Base-by-base conservation (phyloP, 2,888 invertebrate species). In the Sisyra nigra region DNA sequence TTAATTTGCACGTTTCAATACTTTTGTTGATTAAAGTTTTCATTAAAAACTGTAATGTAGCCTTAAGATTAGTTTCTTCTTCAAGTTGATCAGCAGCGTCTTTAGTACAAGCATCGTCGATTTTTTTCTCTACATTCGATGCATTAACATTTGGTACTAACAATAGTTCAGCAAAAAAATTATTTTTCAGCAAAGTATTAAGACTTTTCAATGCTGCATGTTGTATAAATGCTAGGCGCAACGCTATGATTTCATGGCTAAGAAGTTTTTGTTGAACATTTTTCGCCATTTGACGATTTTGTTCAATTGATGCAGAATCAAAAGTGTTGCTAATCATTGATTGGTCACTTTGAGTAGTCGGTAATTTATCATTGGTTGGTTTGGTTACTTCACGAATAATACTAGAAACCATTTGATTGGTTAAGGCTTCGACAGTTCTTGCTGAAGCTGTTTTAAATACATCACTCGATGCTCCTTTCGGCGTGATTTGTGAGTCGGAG, bases 141-240 rank as follows among this genome's bases (percentile, higher is more conserved):
- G 44, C 46, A 34, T 47, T 32, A 7, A 42, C 53, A 41, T 66
- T 62, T 2, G 68, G 67, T 6, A 71, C 65, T 7, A 74, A 56
- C 44, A 74, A 59, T 50, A 72, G 56, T 53, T 74, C 74, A 0
- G 68, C 62, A 51, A 70, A 73, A 41, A 65, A 63, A 30, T 65
- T 66, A 41, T 68, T 66, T 32, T 67, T 65, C 17, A 75, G 53
- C 24, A 75, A 59, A 3, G 63, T 57, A 42, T 64, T 62, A 11
- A 76, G 55, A 3, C 68, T 60, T 53, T 74, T 74, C 46, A 75
- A 55, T 2, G 74, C 71, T 3, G 69, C 62, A 48, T 73, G 63
- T 52, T 74, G 72, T 29, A 75, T 51, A 47, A 64, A 65, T 0
- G 68, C 62, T 46, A 71, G 53, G 47, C 64, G 62, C n/a, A 71